phyloP scores from a whole-genome alignment of 64 coral and sea anemone species.

The Pocillopora damicornis region DNA sequence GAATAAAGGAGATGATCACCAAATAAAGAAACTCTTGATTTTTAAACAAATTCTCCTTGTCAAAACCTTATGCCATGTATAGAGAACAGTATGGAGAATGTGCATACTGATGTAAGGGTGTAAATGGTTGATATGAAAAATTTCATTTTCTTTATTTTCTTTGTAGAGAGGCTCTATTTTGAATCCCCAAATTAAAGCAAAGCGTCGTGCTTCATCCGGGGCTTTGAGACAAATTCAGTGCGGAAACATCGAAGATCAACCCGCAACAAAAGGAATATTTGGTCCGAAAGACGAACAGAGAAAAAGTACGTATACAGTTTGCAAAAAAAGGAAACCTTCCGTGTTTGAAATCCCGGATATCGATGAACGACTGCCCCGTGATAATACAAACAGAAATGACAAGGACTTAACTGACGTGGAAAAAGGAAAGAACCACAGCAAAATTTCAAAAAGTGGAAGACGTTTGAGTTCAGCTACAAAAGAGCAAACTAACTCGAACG shows the following conservation, averaged over 20 bases:
- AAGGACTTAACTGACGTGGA: background rate
- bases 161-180: background rate
- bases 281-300: background rate
- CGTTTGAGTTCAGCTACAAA: background rate
- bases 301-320: constrained; percentile 27
- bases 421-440: background rate
- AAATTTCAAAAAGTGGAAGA: background rate
- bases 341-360: constrained; percentile 14
- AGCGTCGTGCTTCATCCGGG: background rate
- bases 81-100: too few species aligned
- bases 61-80: too few species aligned
- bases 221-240: constrained; percentile 9
- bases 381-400: background rate
- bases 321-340: background rate
- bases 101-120: too few species aligned
- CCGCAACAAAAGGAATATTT: background rate
- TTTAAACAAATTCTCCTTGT: too few species aligned
- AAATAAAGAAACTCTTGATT: too few species aligned
- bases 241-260: background rate
- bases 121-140: background rate
- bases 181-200: background rate
- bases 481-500: background rate
- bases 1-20: too few species aligned
- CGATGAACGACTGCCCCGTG: background rate
- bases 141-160: background rate